phyloP scores from a whole-genome alignment of 2,113 vertebrate species.

The Laticauda colubrina region DNA sequence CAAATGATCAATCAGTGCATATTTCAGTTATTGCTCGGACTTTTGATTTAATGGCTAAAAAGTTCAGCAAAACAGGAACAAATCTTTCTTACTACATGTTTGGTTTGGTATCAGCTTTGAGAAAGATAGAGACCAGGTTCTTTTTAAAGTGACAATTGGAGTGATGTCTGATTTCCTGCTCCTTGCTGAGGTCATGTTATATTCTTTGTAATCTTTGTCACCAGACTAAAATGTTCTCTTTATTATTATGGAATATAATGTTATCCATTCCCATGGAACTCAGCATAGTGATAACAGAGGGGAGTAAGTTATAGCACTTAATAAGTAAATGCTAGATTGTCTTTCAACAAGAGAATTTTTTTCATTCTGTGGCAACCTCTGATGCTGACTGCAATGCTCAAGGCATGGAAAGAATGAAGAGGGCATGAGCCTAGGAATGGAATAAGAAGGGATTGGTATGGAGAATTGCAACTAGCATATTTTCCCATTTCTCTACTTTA shows the following conservation, averaged over 20 bases:
- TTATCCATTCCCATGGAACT: neutral
- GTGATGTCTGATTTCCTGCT: neutral
- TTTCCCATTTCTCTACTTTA: neutral
- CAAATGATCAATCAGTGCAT: neutral
- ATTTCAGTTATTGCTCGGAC: neutral
- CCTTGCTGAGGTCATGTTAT: neutral
- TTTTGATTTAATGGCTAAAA: neutral
- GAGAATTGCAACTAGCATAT: neutral
- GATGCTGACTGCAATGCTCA: neutral
- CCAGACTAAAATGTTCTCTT: neutral
- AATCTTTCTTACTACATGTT: neutral
- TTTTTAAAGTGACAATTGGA: neutral
- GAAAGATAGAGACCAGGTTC: neutral
- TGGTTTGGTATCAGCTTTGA: neutral
- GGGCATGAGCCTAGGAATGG: neutral
- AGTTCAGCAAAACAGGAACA: neutral
- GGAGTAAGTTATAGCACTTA: neutral
- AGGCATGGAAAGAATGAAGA: neutral
- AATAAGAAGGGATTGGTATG: neutral
- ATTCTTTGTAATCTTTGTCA: neutral
- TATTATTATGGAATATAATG: neutral
- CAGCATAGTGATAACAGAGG: neutral
- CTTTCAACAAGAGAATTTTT: neutral
- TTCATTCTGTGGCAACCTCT: neutral
- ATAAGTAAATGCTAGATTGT: neutral